A percentile compares a stretch with the other conserved stretches of the same genome.
These are phyloP conservation scores for Pimpla rufipes DNA, from an alignment of 2,888 invertebrate species.

Conservation along the genomic window DNA sequence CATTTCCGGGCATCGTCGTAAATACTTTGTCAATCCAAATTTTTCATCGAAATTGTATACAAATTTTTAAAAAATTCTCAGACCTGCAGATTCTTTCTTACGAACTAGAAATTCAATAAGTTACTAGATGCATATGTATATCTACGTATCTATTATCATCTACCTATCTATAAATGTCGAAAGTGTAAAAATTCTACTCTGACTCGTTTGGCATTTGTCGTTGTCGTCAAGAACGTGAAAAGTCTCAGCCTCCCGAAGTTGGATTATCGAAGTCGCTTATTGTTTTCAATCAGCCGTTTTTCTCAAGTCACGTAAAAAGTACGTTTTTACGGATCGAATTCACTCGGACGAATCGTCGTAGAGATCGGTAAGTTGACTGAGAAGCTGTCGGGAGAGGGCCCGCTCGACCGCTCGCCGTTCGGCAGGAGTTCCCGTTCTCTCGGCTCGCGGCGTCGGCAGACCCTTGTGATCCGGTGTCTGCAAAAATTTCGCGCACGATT, in stretches of 20 bases:
- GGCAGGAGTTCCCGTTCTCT: constrained; percentile 46
- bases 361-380: constrained; percentile 51
- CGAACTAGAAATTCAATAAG: not conserved
- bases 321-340: not conserved
- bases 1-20: not conserved
- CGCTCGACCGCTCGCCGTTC: constrained; percentile 24
- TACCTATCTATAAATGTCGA: not conserved
- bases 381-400: constrained; percentile 49
- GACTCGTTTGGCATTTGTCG: too few species aligned
- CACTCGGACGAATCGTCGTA: constrained; percentile 54
- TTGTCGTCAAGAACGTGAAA: too few species aligned
- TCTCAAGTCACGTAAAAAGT: too few species aligned
- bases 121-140: too few species aligned
- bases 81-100: not conserved
- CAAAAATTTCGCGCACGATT: constrained; percentile 45
- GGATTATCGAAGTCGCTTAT: too few species aligned
- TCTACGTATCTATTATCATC: too few species aligned
- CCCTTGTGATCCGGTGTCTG: constrained; percentile 57
- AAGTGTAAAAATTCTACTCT: too few species aligned
- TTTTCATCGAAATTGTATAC: not conserved
- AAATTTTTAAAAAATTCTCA: not conserved
- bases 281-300: too few species aligned
- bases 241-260: too few species aligned
- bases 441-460: constrained; percentile 29
- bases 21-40: not conserved